Evolutionary conservation across 1,140 invertebrate species (phyloP).

Genomic region (Dendroctonus valens): DNA sequence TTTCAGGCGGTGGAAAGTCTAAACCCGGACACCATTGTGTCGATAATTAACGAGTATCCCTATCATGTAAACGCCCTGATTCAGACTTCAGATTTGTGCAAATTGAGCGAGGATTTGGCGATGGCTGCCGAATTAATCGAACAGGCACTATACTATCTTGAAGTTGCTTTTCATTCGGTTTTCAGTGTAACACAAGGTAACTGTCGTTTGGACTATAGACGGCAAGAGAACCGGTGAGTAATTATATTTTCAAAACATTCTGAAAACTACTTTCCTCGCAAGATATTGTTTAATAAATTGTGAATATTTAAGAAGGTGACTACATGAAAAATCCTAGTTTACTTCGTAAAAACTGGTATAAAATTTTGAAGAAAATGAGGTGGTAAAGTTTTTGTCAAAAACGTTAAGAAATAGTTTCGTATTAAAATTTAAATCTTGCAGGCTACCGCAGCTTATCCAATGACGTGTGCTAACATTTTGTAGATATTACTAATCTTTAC

Average conservation of each 20-base stretch:
- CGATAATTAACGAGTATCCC: conserved; percentile 73
- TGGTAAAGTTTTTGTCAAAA: too few relatives aligned
- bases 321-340: too few relatives aligned
- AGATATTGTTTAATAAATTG: too few relatives aligned
- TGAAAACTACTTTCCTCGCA: background rate
- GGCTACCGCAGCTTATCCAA: too few relatives aligned
- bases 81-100: conserved; percentile 80
- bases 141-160: conserved; percentile 72
- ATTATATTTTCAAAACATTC: background rate
- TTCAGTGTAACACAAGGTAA: conserved; percentile 76
- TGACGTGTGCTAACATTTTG: too few relatives aligned
- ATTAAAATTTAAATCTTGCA: too few relatives aligned
- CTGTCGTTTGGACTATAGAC: conserved; percentile 76
- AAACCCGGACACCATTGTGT: conserved; percentile 78
- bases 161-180: conserved; percentile 76
- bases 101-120: conserved; percentile 75
- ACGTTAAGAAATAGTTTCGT: too few relatives aligned
- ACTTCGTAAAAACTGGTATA: too few relatives aligned
- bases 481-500: background rate
- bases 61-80: conserved; percentile 85
- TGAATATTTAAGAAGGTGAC: too few relatives aligned
- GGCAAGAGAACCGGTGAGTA: conserved; percentile 74
- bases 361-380: too few relatives aligned
- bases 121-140: conserved; percentile 79
- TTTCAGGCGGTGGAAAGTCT: conserved; percentile 71